Conservation (phyloP, 2,888 invertebrate genomes). For the Tiliacea aurago region DNA sequence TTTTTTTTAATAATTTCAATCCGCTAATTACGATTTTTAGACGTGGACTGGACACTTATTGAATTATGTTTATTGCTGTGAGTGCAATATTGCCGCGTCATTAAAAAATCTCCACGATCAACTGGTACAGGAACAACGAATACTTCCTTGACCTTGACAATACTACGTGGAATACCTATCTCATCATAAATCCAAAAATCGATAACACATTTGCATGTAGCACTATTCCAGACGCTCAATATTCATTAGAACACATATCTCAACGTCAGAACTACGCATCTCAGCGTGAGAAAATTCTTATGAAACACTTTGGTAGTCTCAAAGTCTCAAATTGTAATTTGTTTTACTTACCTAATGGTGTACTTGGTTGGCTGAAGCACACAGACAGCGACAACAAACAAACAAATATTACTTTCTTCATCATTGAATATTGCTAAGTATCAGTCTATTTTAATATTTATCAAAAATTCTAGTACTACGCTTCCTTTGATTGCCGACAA, state of each 20-base stretch:
- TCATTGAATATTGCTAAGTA: constrained; percentile 65
- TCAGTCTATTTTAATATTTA: constrained; percentile 58
- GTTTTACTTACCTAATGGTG: constrained; percentile 72
- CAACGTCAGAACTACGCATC: constrained; percentile 70
- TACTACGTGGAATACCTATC: constrained; percentile 35
- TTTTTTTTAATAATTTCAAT: constrained; percentile 1
- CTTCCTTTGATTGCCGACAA: constrained; percentile 67
- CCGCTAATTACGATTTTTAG: constrained; percentile 27
- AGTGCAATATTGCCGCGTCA: constrained; percentile 60
- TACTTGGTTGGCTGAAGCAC: constrained; percentile 74
- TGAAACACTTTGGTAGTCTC: constrained; percentile 66
- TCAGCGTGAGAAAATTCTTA: constrained; percentile 74
- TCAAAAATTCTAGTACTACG: constrained; percentile 61
- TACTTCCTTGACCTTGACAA: constrained; percentile 60
- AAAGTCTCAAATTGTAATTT: constrained; percentile 52
- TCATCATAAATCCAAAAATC: constrained; percentile 27
- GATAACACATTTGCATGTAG: constrained; percentile 21
- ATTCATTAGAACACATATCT: constrained; percentile 13
- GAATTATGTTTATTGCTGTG: constrained; percentile 27
- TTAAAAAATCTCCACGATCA: constrained; percentile 37
- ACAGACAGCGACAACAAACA: constrained; percentile 81
- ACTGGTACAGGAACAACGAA: constrained; percentile 40
- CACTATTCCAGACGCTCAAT: constrained; percentile 12
- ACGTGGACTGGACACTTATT: constrained; percentile 25
- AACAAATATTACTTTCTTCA: constrained; percentile 83